Base-by-base conservation (phyloP, 92 coral and sea anemone genomes). In the Palythoa heliodiscus region DNA sequence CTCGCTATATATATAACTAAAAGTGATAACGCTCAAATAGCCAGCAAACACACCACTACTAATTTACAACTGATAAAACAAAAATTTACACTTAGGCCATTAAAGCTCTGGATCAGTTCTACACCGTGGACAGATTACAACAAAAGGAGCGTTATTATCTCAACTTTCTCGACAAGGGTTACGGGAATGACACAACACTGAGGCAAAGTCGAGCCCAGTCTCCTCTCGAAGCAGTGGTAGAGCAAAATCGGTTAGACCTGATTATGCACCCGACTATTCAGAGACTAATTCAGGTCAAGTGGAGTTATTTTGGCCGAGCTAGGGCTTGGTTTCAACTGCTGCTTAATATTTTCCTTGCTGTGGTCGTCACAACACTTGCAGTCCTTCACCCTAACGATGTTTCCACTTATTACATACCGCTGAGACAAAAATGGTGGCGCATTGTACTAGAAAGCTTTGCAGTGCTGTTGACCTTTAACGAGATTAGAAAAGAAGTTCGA, bases 41-140 rank as follows among this genome's bases (percentile, higher is more conserved):
- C 35, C 35, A 29, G 35, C 35, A 29, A 29, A 29, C 35, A 29
- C 35, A 29, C 35, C 35, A 29, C 35, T 29, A 1, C 1, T 1
- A 29, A 29, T 29, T 29, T 29, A 6, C 2, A 19, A 23, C 20
- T 19, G 11, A 22, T 63, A 20, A 63, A 63, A 63, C 69, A 10
- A 19, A 63, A 19, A 11, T 63, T 63, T 17, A 19, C 17, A 47
- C 4, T 13, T 73, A 91, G 93, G 97, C 97, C 0, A 82, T 92
- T 77, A 91, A 79, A 78, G 97, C 97, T 13, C 85, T 93, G 79
- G 95, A 93, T 38, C 94, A 93, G 87, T 93, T 93, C 68, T 94
- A 93, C 83, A 89, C 88, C 16, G 90, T 89, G 12, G 93, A 93
- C 88, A 84, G 95, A 85, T 82, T 86, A 15, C 91, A 91, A 70